A percentile compares a stretch with the other conserved stretches of the same genome.
Conservation (phyloP, 2,797 vertebrate genomes). For the Triplophysa yarkandensis region DNA sequence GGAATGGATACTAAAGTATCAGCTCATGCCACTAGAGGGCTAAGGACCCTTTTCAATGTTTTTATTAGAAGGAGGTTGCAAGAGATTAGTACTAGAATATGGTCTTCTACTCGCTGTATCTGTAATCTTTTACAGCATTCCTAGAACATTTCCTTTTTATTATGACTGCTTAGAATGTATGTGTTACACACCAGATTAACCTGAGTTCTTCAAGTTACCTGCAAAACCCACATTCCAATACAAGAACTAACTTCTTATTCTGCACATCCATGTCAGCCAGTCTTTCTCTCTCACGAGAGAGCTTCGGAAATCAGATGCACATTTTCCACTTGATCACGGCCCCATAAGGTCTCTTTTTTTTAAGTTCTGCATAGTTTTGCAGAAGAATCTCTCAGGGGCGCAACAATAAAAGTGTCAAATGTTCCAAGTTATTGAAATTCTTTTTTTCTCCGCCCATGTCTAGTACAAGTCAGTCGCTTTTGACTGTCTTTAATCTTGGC, state of each 20-base stretch:
- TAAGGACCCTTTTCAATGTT: neutral
- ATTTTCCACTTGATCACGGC: slow-evolving; percentile 2
- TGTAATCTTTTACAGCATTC: neutral
- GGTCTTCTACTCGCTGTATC: neutral
- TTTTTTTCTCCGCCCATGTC: slow-evolving; percentile 53
- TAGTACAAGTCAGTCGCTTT: slow-evolving; percentile 32
- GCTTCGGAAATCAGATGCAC: slow-evolving; percentile 33
- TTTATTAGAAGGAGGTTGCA: slow-evolving; percentile 6
- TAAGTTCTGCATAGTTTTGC: slow-evolving; percentile 19
- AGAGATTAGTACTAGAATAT: neutral
- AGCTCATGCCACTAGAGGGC: slow-evolving; percentile 25
- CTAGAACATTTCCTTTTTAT: neutral
- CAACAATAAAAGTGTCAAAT: slow-evolving; percentile 64
- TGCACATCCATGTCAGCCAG: neutral
- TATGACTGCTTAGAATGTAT: neutral
- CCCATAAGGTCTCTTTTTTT: neutral
- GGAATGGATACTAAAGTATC: neutral
- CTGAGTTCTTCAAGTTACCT: slow-evolving; percentile 12
- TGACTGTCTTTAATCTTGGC: slow-evolving; percentile 15
- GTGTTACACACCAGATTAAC: neutral
- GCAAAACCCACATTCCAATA: slow-evolving; percentile 10
- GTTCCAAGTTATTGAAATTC: slow-evolving; percentile 63
- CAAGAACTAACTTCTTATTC: neutral
- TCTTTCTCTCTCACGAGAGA: slow-evolving; percentile 9
- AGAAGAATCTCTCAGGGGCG: slow-evolving; percentile 45